A percentile compares a stretch with the other conserved stretches of the same genome.
Evolutionary conservation across 1,140 invertebrate species (phyloP).

Genomic region (Popillia japonica): DNA sequence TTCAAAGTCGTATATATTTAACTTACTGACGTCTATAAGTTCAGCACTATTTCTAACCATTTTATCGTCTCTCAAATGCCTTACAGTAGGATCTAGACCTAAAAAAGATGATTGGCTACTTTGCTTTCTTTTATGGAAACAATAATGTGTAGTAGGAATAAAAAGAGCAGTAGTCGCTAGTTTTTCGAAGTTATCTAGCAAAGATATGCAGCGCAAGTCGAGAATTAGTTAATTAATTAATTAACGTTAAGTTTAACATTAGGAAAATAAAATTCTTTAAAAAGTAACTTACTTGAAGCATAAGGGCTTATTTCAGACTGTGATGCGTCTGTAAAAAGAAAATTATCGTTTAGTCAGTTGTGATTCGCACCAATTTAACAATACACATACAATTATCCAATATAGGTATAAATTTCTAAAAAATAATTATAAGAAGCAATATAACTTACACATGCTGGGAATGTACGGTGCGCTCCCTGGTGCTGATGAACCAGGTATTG

Average conservation of each 20-base stretch:
- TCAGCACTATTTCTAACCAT: not conserved
- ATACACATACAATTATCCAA: not conserved
- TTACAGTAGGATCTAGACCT: not conserved
- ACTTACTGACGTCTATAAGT: not conserved
- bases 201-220: too few relatives aligned
- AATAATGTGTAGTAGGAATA: too few relatives aligned
- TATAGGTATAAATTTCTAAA: not conserved
- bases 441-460: not conserved
- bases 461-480: not conserved
- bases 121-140: not conserved
- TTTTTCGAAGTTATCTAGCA: too few relatives aligned
- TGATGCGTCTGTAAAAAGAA: too few relatives aligned
- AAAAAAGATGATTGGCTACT: not conserved
- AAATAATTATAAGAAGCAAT: not conserved
- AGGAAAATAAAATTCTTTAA: too few relatives aligned
- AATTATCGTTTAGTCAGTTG: too few relatives aligned
- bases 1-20: not conserved
- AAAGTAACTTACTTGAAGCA: too few relatives aligned
- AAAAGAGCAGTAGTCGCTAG: not conserved
- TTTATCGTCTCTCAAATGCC: not conserved
- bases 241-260: too few relatives aligned
- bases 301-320: too few relatives aligned
- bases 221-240: too few relatives aligned
- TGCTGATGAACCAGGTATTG: not conserved
- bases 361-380: not conserved